phyloP scores from a whole-genome alignment of 2,888 invertebrate genomes.

The Aspidiotus destructor region DNA sequence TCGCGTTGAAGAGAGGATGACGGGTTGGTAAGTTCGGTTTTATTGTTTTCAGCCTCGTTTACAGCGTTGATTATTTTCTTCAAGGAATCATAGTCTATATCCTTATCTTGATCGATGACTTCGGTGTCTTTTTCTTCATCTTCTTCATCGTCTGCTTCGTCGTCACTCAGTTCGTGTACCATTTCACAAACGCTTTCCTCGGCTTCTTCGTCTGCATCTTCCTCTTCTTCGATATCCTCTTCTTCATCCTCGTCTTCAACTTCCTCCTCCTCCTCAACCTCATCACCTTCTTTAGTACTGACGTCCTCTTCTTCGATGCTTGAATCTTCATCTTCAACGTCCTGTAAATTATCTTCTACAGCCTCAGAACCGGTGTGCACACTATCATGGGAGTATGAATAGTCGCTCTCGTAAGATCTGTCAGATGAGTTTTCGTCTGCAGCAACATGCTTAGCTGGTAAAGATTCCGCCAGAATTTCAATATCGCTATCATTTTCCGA shows the following conservation, averaged over 20 bases:
- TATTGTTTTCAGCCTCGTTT: constrained; percentile 3
- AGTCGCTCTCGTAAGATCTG: constrained; percentile 24
- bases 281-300: not conserved
- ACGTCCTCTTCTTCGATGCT: constrained; percentile 1
- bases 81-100: constrained; percentile 21
- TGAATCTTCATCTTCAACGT: constrained; percentile 12
- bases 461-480: constrained; percentile 17
- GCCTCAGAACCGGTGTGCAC: not conserved
- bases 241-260: constrained; percentile 20
- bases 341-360: not conserved
- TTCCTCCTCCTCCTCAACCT: constrained; percentile 7
- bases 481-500: constrained; percentile 23
- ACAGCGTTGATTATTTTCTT: constrained; percentile 17
- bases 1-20: no score
- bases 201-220: not conserved
- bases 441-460: not conserved
- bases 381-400: constrained; percentile 19
- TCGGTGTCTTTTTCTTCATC: not conserved
- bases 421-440: constrained; percentile 16
- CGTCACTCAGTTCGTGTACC: not conserved
- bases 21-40: not conserved
- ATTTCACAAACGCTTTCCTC: not conserved
- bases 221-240: constrained; percentile 10
- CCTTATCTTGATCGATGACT: not conserved
- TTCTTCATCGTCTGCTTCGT: not conserved